Evolutionary conservation across 2,888 invertebrate genomes (phyloP).

Genomic region (Thymelicus acteon): DNA sequence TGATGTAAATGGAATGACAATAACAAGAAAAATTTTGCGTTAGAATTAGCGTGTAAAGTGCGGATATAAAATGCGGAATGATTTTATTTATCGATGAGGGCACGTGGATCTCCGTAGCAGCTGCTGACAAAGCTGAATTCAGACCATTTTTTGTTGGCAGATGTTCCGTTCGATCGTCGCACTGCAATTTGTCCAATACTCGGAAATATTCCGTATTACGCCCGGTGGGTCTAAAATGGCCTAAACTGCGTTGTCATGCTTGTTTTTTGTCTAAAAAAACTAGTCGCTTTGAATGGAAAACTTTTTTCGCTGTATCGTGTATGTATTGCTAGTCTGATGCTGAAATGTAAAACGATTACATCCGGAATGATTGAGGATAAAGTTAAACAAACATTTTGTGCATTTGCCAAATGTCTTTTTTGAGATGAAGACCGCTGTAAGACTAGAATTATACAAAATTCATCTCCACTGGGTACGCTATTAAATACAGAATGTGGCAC

Average conservation of each 20-base stretch:
- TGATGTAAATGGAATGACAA: not conserved
- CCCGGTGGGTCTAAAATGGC: slow-evolving; percentile 6
- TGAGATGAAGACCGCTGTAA: too few species aligned
- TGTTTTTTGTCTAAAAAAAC: slow-evolving; percentile 10
- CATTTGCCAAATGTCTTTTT: too few species aligned
- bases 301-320: not conserved
- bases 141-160: slow-evolving; percentile 44
- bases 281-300: slow-evolving; percentile 1
- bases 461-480: slow-evolving; percentile 10
- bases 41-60: not conserved
- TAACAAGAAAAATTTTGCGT: not conserved
- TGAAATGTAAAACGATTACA: not conserved
- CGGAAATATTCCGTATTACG: slow-evolving; percentile 19
- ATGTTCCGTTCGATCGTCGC: slow-evolving; percentile 40
- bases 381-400: not conserved
- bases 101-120: slow-evolving; percentile 58
- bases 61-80: slow-evolving; percentile 6
- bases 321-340: not conserved
- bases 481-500: slow-evolving; percentile 10
- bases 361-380: slow-evolving; percentile 1
- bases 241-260: slow-evolving; percentile 5
- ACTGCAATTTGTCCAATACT: slow-evolving; percentile 38
- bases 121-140: slow-evolving; percentile 56
- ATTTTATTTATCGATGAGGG: slow-evolving; percentile 37
- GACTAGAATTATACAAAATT: slow-evolving; percentile 2